Percentiles rank a stretch among this genome's conserved stretches.
Evolutionary conservation across 2,797 vertebrate species (phyloP).

Genomic region (Hydrolagus colliei): DNA sequence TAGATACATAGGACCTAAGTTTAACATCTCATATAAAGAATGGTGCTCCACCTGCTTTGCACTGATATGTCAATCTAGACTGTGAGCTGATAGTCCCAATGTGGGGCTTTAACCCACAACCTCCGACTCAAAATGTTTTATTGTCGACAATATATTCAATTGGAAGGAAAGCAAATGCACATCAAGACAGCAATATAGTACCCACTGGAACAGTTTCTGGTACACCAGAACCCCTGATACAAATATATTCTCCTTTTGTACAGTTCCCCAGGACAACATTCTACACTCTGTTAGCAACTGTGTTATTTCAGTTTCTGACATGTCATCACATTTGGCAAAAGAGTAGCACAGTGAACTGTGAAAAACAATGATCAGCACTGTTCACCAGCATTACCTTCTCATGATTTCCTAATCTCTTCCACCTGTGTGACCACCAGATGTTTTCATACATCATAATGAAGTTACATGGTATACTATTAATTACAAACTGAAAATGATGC

Average conservation of each 20-base stretch:
- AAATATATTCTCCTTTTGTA: not conserved
- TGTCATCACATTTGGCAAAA: not conserved
- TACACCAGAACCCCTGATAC: too few relatives aligned
- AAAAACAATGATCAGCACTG: not conserved
- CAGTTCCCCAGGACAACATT: not conserved
- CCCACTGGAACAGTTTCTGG: too few relatives aligned
- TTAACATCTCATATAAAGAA: too few relatives aligned
- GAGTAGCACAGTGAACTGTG: not conserved
- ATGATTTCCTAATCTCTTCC: not conserved
- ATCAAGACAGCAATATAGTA: too few relatives aligned
- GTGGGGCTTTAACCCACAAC: too few relatives aligned
- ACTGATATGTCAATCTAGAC: too few relatives aligned
- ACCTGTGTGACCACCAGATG: not conserved
- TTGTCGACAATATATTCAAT: too few relatives aligned
- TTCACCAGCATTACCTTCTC: not conserved
- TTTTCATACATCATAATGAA: slow-evolving; percentile 6
- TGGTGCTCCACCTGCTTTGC: too few relatives aligned
- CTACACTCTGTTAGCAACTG: not conserved
- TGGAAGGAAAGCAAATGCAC: too few relatives aligned
- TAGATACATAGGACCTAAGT: too few relatives aligned
- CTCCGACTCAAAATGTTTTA: too few relatives aligned
- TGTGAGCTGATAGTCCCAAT: too few relatives aligned
- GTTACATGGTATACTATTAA: not conserved
- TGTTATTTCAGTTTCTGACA: not conserved
- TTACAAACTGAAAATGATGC: not conserved